Evolutionary conservation across 2,113 vertebrate species (phyloP), one percentile per base, ranked within the genome.

Genomic region (Lathamus discolor): DNA sequence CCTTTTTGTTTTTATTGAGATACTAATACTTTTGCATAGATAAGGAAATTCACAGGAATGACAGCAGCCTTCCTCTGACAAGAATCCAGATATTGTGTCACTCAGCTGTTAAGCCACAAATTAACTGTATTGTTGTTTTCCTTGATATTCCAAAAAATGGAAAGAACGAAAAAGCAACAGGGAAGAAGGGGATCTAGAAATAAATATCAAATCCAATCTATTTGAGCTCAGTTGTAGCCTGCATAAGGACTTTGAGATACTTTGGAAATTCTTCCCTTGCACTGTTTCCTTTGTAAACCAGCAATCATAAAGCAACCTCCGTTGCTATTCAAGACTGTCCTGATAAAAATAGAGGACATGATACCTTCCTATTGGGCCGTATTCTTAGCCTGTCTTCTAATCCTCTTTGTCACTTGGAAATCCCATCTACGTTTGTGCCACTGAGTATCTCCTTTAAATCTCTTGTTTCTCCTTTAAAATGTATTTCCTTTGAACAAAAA

Each of bases 301-400:
- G 54, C 37, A 22, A 33, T 63, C 31, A n/a, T 57, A 73, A 81
- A 69, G n/a, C 59, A 95, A 46, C 25, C 6, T 10, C 49, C 0
- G 0, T 43, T 77, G 37, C 83, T 76, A 7, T 41, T 85, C n/a
- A 62, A 55, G 86, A 57, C 80, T 80, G 44, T 33, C 76, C 68
- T 91, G 70, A 92, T 83, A 79, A 93, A 94, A 91, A 82, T 66
- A 92, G 84, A 76, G 37, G 57, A 79, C 1, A 3, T 33, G 28
- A 72, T 83, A 68, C 55, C 68, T 88, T 92, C 66, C 72, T 75
- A 17, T n/a, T 91, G 84, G 87, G 62, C 61, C 44, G 27, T 83
- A 57, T 92, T 96, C 84, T 90, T 95, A 94, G 74, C 27, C 69
- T 54, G 27, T 48, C 79, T 94, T 83, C 59, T 95, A 87, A 92